phyloP scores from a whole-genome alignment of 2,888 invertebrate genomes.

The Prionchulus punctatus region DNA sequence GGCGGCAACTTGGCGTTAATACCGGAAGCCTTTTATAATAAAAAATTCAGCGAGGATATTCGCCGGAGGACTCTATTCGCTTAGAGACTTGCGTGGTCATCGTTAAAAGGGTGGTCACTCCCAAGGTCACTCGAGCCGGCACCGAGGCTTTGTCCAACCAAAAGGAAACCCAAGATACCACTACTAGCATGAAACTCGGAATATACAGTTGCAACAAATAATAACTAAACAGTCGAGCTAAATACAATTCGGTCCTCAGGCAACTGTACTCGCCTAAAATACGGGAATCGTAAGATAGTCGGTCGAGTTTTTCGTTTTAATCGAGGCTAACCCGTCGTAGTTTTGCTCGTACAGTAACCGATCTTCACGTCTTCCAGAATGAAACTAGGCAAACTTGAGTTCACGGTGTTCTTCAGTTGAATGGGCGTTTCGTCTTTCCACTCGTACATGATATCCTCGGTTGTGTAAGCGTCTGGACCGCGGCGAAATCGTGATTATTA shows the following conservation, averaged over 20 bases:
- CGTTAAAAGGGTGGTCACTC: slow-evolving; percentile 83
- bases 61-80: no score
- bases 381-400: slow-evolving; percentile 62
- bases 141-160: slow-evolving; percentile 32
- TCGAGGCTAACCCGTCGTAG: slow-evolving; percentile 79
- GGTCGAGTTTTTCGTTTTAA: no score
- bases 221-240: slow-evolving; percentile 96
- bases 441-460: slow-evolving; percentile 75
- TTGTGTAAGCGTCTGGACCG: slow-evolving; percentile 83
- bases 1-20: no score
- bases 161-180: slow-evolving; percentile 79
- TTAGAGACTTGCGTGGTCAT: slow-evolving; percentile 97
- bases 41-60: no score
- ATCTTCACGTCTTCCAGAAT: slow-evolving; percentile 84
- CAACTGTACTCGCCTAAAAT: slow-evolving; percentile 88
- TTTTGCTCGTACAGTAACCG: slow-evolving; percentile 89
- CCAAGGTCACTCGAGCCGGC: slow-evolving; percentile 29
- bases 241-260: slow-evolving; percentile 79
- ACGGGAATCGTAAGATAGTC: no score
- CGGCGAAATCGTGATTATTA: no score
- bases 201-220: slow-evolving; percentile 98
- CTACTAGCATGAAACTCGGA: no score
- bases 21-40: no score
- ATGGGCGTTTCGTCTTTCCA: slow-evolving; percentile 83
- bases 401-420: slow-evolving; percentile 52